phyloP scores from a whole-genome alignment of 1,140 invertebrate species.

The Tribolium madens region DNA sequence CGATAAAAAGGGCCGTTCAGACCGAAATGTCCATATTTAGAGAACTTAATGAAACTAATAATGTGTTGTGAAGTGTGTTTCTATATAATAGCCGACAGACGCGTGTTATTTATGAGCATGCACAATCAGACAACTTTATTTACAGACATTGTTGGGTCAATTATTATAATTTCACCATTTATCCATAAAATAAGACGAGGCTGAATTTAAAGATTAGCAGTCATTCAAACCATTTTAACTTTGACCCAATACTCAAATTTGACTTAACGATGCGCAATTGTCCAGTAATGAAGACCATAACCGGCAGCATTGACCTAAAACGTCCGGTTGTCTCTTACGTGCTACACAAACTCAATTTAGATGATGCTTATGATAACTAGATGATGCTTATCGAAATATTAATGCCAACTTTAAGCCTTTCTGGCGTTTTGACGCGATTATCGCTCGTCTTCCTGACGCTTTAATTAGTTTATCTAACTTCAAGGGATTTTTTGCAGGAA shows the following conservation, averaged over 20 bases:
- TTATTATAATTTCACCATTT: conserved; percentile 12
- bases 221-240: conserved; percentile 14
- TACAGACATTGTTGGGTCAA: conserved; percentile 21
- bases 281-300: conserved; percentile 9
- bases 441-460: conserved; percentile 12
- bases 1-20: conserved; percentile 12
- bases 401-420: conserved; percentile 21
- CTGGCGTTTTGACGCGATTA: conserved; percentile 21
- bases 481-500: not conserved
- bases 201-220: not conserved
- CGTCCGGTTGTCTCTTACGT: too few relatives aligned
- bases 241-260: conserved; percentile 16
- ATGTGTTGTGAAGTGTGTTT: not conserved
- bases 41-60: conserved; percentile 26
- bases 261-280: conserved; percentile 15
- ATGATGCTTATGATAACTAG: conserved; percentile 26
- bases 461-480: conserved; percentile 2
- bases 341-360: conserved; percentile 25
- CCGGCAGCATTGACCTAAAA: conserved; percentile 30
- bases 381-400: conserved; percentile 28
- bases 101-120: conserved; percentile 22
- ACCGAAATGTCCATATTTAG: conserved; percentile 32
- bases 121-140: conserved; percentile 30
- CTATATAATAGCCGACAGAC: conserved; percentile 35
- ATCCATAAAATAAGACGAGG: conserved; percentile 8